Base-by-base conservation (phyloP, 2,797 vertebrate species). In the Bradypodion ventrale region DNA sequence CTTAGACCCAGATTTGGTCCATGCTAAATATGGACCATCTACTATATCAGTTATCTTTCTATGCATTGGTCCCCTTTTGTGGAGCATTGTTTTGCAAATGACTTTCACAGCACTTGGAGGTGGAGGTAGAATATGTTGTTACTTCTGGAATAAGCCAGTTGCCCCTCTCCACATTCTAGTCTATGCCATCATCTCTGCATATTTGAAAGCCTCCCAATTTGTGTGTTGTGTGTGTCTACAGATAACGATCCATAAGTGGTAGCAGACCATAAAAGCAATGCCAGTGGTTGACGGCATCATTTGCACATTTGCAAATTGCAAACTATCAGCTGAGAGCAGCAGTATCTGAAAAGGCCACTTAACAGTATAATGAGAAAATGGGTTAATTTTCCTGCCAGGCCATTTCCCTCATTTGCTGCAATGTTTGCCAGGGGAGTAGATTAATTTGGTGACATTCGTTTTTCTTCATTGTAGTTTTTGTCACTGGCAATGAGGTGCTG, bases 21-120 rank as follows among this genome's bases (percentile, higher is more conserved):
- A 93, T 89, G 49, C 92, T 96, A 95, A 95, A 87, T 95, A 95
- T 96, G 90, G 94, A 95, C 93, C 89, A 93, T 84, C 91, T 87
- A 95, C 93, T 94, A 93, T 93, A 93, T 90, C 92, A 63, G 83
- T 21, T 83, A 86, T 94, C 89, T 62, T 87, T 90, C 91, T 93
- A 83, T 91, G 90, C 29, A 10, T 15, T 56, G 62, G 78, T 78
- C 69, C 25, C 78, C 73, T 66, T 93, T 90, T 93, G 76, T 70
- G 16, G 86, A 85, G 40, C 62, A 78, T 82, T 46, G 87, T 35
- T 83, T 92, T 87, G 85, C 74, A 77, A 77, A 86, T 62, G 86
- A 84, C 79, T 85, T 91, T 37, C 87, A 40, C 44, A 4, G 19
- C 1, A 13, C 27, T 32, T 62, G 65, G 25, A n/a, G n/a, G n/a